Conservation (phyloP, 2,113 vertebrate genomes). For the Aegypius monachus region DNA sequence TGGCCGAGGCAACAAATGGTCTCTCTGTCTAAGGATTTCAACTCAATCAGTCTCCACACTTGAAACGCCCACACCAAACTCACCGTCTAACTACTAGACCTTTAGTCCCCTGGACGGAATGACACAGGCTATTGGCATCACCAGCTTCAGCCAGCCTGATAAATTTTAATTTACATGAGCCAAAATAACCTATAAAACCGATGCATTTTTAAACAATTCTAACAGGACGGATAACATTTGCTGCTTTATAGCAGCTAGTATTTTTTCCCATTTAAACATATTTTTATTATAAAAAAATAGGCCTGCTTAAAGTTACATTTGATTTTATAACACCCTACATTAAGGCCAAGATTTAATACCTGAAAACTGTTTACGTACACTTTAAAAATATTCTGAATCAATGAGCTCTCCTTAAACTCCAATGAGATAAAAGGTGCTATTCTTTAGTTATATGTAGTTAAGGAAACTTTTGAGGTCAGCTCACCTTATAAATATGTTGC, state of each 20-base stretch:
- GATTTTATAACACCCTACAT: slow-evolving; percentile 46
- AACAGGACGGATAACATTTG: slow-evolving; percentile 1
- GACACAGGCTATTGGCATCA: neutral
- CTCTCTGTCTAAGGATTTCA: neutral
- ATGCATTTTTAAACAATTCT: slow-evolving; percentile 49
- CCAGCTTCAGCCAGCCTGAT: neutral
- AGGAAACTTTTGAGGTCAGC: slow-evolving; percentile 49
- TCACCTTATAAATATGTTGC: slow-evolving; percentile 66
- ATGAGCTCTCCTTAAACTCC: slow-evolving; percentile 35
- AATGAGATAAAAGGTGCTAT: slow-evolving; percentile 58
- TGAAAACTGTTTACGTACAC: slow-evolving; percentile 47
- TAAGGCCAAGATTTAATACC: slow-evolving; percentile 52
- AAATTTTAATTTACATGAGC: neutral
- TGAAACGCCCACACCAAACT: neutral
- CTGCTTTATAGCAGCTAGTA: slow-evolving; percentile 25
- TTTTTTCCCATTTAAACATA: slow-evolving; percentile 44
- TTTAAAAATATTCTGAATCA: slow-evolving; percentile 55
- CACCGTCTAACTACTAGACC: neutral
- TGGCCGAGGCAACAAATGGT: neutral
- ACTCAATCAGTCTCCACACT: neutral
- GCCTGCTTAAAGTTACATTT: slow-evolving; percentile 49
- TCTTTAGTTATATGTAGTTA: slow-evolving; percentile 17
- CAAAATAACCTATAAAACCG: slow-evolving; percentile 18
- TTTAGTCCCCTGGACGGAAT: neutral
- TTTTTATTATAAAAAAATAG: slow-evolving; percentile 41